A percentile compares a stretch with the other conserved stretches of the same genome.
phyloP scores from a whole-genome alignment of 2,797 vertebrate species.

The Loris lydekkerianus region DNA sequence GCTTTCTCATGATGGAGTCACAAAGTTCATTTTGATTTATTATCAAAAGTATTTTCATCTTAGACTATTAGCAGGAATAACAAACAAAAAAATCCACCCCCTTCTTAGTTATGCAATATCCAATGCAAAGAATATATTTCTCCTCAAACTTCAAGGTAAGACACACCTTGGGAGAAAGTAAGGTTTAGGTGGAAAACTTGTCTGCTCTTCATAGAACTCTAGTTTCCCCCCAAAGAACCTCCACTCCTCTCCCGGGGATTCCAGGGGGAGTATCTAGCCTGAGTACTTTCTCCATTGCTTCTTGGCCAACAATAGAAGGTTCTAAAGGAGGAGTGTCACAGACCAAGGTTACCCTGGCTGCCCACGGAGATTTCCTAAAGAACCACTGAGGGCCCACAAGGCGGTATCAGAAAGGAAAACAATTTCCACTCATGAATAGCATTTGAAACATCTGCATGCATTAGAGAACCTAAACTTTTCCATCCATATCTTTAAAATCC shows the following conservation, averaged over 20 bases:
- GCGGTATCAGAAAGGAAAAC: conserved; percentile 54
- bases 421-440: conserved; percentile 45
- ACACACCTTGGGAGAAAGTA: not conserved
- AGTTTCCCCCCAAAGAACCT: not conserved
- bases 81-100: not conserved
- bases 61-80: conserved; percentile 49
- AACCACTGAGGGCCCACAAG: not conserved
- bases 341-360: conserved; percentile 27
- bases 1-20: conserved; percentile 59
- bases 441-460: conserved; percentile 11
- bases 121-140: not conserved
- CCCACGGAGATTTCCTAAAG: conserved; percentile 56
- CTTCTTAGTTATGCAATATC: conserved; percentile 39
- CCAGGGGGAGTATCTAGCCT: conserved; percentile 28
- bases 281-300: conserved; percentile 47
- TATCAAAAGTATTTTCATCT: conserved; percentile 81
- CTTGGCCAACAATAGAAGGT: conserved; percentile 63
- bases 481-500: not conserved
- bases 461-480: not conserved
- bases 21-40: conserved; percentile 77
- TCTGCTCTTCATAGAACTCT: not conserved
- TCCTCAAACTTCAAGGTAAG: conserved; percentile 28
- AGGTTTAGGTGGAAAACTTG: conserved; percentile 35
- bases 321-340: conserved; percentile 65
- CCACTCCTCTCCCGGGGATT: not conserved